These are phyloP conservation scores for Drosophila macrothrix DNA, from an alignment of 2,888 invertebrate genomes.

Conservation along the genomic window DNA sequence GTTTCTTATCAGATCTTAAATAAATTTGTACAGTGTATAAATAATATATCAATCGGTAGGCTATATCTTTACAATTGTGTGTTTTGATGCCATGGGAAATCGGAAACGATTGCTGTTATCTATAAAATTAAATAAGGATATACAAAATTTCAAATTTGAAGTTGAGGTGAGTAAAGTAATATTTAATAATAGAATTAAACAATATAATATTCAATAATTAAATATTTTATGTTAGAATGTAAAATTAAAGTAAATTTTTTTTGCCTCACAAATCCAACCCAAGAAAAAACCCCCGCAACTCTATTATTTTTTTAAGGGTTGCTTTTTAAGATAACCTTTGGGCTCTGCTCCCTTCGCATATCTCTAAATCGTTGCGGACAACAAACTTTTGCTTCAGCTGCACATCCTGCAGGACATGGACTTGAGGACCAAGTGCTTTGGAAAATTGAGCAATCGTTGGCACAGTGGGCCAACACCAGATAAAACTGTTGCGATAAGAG, in stretches of 20 bases:
- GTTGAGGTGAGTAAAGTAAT: neutral
- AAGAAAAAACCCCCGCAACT: neutral
- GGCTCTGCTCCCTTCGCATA: neutral
- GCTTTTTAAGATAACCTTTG: neutral
- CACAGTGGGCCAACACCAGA: constrained; percentile 35
- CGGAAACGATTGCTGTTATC: neutral
- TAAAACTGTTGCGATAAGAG: constrained; percentile 59
- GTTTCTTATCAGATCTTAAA: neutral
- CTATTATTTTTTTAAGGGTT: neutral
- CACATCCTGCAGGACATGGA: constrained; percentile 1
- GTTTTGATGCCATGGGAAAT: neutral
- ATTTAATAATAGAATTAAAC: neutral
- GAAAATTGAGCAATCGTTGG: constrained; percentile 59
- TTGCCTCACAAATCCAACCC: neutral
- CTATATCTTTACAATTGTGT: neutral
- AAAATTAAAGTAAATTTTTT: neutral
- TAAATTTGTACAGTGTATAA: neutral
- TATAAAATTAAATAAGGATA: neutral
- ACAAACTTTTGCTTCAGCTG: neutral
- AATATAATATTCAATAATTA: neutral
- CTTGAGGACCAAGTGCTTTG: constrained; percentile 35
- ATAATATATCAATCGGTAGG: neutral
- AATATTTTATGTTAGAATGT: neutral
- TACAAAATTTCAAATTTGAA: neutral
- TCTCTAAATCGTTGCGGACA: constrained; percentile 1